Percentiles rank a stretch among this genome's conserved stretches.
These are phyloP conservation scores for Chiridota heheva DNA, from an alignment of 35 echinoderm and acorn worm species.

Conservation along the genomic window DNA sequence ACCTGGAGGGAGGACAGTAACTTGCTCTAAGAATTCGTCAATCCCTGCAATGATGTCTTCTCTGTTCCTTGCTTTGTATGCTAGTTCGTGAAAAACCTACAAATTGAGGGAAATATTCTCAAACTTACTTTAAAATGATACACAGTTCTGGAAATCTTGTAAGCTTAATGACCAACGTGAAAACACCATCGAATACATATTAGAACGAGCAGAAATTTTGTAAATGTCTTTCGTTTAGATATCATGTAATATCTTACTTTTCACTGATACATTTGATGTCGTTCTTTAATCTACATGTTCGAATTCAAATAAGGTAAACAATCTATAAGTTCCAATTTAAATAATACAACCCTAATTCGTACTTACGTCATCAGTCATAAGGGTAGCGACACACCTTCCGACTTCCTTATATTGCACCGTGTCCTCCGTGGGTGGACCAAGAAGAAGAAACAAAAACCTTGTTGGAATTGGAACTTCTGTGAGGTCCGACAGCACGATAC, in stretches of 20 bases:
- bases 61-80: conserved; percentile 80
- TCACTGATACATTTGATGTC: too few species aligned
- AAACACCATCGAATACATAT: too few species aligned
- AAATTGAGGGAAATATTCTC: background rate
- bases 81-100: conserved; percentile 92
- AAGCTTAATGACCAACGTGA: too few species aligned
- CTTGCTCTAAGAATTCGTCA: conserved; percentile 97
- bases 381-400: conserved; percentile 85
- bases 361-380: conserved; percentile 92
- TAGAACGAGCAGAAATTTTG: too few species aligned
- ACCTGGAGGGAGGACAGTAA: conserved; percentile 92
- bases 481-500: conserved; percentile 51
- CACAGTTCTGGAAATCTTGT: too few species aligned
- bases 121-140: too few species aligned
- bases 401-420: conserved; percentile 75
- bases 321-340: too few species aligned
- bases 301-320: too few species aligned
- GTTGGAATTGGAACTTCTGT: conserved; percentile 93
- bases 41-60: conserved; percentile 85
- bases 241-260: too few species aligned
- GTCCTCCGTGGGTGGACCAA: conserved; percentile 76
- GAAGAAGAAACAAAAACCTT: conserved; percentile 74
- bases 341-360: too few species aligned
- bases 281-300: too few species aligned
- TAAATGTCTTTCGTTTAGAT: too few species aligned